Base-by-base conservation (phyloP, 2,888 invertebrate species). In the Deroplatys truncata region DNA sequence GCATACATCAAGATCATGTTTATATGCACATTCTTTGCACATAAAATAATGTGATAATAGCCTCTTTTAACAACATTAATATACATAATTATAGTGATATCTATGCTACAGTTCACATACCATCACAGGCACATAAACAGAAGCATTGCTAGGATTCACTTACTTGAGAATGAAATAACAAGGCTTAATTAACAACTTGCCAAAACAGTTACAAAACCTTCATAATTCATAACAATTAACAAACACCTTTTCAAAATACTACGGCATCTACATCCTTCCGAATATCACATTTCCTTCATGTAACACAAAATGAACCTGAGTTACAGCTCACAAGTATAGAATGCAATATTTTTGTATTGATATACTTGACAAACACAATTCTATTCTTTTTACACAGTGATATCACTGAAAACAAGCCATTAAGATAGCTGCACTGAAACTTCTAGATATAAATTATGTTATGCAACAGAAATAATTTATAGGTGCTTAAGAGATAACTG, bases 41-140 rank as follows among this genome's bases (percentile, higher is more conserved):
- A 86, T 82, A 72, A 72, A 72, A 72, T 72, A 72, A 72, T 72
- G 56, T 25, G 25, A 20, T 72, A 72, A 7, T 72, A 72, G 16
- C 25, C 56, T 72, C 56, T 72, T 72, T 72, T 72, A 72, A 82
- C 82, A 86, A 82, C 16, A 82, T 16, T 86, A 86, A 28, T 28
- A 49, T 86, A 29, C 84, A 84, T 84, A 35, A 35, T 84, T 29
- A 72, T 72, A 72, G 25, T 72, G 25, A 43, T 43, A 43, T 43
- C 56, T 72, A 72, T 72, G 56, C 56, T 72, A 72, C 56, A 72
- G 20, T 25, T 5, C 56, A 72, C 20, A 72, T 72, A 72, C 56
- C 56, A 84, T 84, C 84, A 86, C 86, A 86, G 86, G 86, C 86
- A 86, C 86, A 86, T 82, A 28, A 86, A 28, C 86, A 72, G 86